A percentile compares a stretch with the other conserved stretches of the same genome.
phyloP scores from a whole-genome alignment of 2,113 vertebrate species.

The Istiophorus platypterus region DNA sequence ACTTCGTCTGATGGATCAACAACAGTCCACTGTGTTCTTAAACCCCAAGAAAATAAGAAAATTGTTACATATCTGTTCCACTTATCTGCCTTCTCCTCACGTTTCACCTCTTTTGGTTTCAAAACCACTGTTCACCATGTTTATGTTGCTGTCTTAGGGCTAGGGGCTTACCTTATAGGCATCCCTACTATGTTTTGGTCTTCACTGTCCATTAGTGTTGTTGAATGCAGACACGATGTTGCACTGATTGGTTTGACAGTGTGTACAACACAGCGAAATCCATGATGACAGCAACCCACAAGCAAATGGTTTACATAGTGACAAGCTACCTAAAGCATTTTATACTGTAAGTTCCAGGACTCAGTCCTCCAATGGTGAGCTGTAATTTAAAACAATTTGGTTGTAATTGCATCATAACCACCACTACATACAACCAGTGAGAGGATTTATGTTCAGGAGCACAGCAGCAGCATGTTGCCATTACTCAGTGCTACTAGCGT shows the following conservation, averaged over 20 bases:
- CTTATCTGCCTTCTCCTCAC: slow-evolving; percentile 25
- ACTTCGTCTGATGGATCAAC: neutral
- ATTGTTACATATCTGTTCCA: slow-evolving; percentile 17
- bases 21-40: slow-evolving; percentile 28
- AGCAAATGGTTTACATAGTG: slow-evolving; percentile 35
- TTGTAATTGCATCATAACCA: slow-evolving; percentile 60
- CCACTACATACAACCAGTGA: slow-evolving; percentile 43
- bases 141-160: slow-evolving; percentile 20
- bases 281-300: slow-evolving; percentile 16
- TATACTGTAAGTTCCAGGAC: slow-evolving; percentile 1
- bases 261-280: slow-evolving; percentile 23
- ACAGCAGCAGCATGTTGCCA: slow-evolving; percentile 86
- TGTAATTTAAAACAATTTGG: slow-evolving; percentile 57
- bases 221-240: slow-evolving; percentile 37
- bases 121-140: slow-evolving; percentile 24
- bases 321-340: slow-evolving; percentile 22
- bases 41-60: slow-evolving; percentile 25
- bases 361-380: slow-evolving; percentile 27
- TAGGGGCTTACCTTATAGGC: neutral
- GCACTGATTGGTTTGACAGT: slow-evolving; percentile 38
- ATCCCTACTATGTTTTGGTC: slow-evolving; percentile 1
- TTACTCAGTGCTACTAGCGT: slow-evolving; percentile 82
- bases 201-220: slow-evolving; percentile 17
- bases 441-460: slow-evolving; percentile 80
- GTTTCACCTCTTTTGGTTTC: slow-evolving; percentile 26